Evolutionary conservation across 2,113 vertebrate genomes (phyloP), one percentile per base, ranked within the genome.

Genomic region (Dicrurus megarhynchus): DNA sequence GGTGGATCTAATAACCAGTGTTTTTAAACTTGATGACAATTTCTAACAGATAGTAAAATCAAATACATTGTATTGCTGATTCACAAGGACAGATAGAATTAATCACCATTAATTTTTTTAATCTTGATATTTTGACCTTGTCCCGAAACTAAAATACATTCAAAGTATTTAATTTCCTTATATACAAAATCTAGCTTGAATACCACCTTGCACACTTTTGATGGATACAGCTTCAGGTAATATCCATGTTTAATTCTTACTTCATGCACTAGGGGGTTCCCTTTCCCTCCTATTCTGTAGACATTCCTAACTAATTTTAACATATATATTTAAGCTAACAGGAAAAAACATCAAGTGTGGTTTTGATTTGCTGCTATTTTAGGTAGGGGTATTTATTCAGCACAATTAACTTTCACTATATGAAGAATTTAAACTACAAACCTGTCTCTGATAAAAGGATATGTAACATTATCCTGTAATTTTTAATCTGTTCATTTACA

Each of bases 211-310:
- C 53, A 26, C 6, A 63, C 2, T 6, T 44, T 65, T 79, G 33
- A 50, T 21, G 23, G 22, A 37, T 37, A 16, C 10, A 84, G 41
- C 9, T 83, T 61, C 30, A 80, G 44, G 6, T 57, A 70, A 61
- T 16, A 49, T 18, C 11, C 16, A 22, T 82, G 82, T 82, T 93
- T 93, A 79, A 75, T 96, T 94, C 97, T 84, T 41, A 47, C 42
- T 88, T 75, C 7, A 22, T 94, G 71, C 98, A 5, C 98, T 97
- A 98, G 98, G 92, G 97, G 98, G 95, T 84, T 94, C 91, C 41
- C 89, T 97, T 98, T 97, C 78, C 92, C 50, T 96, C 94, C 47
- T 41, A 28, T 95, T 91, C 57, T 10, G 10, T 64, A 53, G 47
- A 60, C 18, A 39, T 26, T 84, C 44, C 56, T n/a, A 55, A 90